Percentiles rank a stretch among this genome's conserved stretches.
phyloP scores from a whole-genome alignment of 2,113 vertebrate species.

The Leiothrix lutea region DNA sequence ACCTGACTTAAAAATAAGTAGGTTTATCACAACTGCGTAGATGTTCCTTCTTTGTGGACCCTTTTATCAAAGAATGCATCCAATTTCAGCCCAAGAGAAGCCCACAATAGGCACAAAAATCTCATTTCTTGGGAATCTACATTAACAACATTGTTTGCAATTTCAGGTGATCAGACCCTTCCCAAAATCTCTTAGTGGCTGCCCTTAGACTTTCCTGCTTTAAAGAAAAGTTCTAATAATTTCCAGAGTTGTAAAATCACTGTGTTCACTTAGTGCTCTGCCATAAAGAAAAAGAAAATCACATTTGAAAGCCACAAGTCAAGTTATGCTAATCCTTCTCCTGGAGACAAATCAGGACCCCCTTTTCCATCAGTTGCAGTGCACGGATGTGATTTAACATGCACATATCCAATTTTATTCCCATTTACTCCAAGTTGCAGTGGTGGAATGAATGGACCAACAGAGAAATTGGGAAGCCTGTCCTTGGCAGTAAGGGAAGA shows the following conservation, averaged over 20 bases:
- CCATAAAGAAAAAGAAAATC: not conserved
- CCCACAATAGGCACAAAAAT: slow-evolving; percentile 29
- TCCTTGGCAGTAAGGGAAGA: not conserved
- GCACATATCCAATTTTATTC: not conserved
- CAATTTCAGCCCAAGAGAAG: slow-evolving; percentile 40
- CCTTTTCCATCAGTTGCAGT: not conserved
- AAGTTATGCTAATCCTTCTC: not conserved
- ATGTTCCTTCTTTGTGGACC: slow-evolving; percentile 44
- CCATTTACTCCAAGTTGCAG: not conserved
- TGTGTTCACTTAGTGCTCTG: not conserved
- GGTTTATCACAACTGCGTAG: slow-evolving; percentile 55
- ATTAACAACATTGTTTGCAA: not conserved
- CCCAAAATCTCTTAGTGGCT: not conserved
- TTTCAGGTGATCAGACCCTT: not conserved
- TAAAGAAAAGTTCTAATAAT: not conserved
- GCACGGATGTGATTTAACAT: not conserved
- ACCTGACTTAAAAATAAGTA: slow-evolving; percentile 46
- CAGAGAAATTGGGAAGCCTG: not conserved
- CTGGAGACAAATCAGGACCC: not conserved
- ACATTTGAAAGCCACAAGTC: not conserved
- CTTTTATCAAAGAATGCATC: slow-evolving; percentile 59
- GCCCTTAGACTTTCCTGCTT: not conserved
- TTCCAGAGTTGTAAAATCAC: not conserved
- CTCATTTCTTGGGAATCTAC: slow-evolving; percentile 41
- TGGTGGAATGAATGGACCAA: not conserved